Base-by-base conservation (phyloP, 1,140 invertebrate genomes). In the Pogonomyrmex barbatus region DNA sequence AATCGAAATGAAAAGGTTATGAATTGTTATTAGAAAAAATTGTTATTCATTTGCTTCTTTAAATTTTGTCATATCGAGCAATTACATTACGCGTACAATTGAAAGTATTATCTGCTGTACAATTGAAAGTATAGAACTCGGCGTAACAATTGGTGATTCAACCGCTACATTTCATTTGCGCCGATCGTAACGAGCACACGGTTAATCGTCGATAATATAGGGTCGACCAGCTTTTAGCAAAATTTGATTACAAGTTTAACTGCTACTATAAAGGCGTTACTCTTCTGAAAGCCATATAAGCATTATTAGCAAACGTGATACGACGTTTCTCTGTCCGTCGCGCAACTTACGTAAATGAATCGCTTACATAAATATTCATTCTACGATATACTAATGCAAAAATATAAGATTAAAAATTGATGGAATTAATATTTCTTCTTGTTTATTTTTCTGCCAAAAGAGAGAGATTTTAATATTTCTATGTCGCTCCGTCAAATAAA, bases 211-310 rank as follows among this genome's bases (percentile, higher is more conserved):
- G 52, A 70, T 82, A 82, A 71, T 82, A 58, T 70, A 58, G 10
- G 14, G 8, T 8, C 39, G 42, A 58, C 39, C 30, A 47, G 79
- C 79, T 82, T 82, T 82, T 82, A 82, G 67, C 39, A 58, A 82
- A 82, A 82, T 82, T 79, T 82, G 52, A 82, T 82, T 82, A 47
- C 10, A 73, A 71, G 30, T 82, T 82, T 73, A 73, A 82, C 67
- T 58, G 79, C 52, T 30, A n/a, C 67, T 47, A 73, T 82, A 82
- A 82, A 82, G 67, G 42, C 50, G 39, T 56, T 71, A 56, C 52
- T 82, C 79, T 73, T 82, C 79, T 45, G 10, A 82, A 73, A 58
- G 50, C 39, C 47, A 10, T 42, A 82, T 58, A 58, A 71, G 9
- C 24, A n/a, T 70, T 75, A 75, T 58, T 56, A 70, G 36, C 67